These are phyloP conservation scores for Aphaenogaster floridana DNA, from an alignment of 1,140 invertebrate species.

Conservation along the genomic window DNA sequence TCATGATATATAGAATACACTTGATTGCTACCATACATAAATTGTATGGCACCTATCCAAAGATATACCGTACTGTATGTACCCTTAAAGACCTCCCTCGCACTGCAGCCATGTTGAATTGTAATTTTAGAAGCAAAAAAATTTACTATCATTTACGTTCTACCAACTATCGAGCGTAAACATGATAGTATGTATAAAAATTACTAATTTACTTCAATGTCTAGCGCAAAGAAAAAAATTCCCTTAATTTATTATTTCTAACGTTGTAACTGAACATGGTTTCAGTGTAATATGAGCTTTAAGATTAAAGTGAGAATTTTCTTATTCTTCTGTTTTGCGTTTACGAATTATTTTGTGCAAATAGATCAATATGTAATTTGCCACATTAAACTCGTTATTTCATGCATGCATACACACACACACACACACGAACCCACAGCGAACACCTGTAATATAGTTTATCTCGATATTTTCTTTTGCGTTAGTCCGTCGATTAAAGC, in stretches of 20 bases:
- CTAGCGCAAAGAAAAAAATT: not conserved
- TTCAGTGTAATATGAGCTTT: not conserved
- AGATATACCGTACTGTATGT: not conserved
- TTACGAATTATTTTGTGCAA: not conserved
- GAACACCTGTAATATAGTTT: slow-evolving; percentile 13
- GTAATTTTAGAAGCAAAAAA: not conserved
- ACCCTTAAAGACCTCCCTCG: not conserved
- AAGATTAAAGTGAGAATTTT: not conserved
- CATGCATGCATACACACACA: not conserved
- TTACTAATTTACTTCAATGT: not conserved
- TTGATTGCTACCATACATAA: slow-evolving; percentile 6
- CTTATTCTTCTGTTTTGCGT: not conserved
- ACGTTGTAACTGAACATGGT: not conserved
- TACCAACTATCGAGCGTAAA: not conserved
- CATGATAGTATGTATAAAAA: not conserved
- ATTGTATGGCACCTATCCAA: not conserved
- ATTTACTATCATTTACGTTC: not conserved
- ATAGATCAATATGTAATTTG: not conserved
- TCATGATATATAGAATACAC: not conserved
- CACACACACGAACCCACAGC: not conserved
- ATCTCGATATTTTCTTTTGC: slow-evolving; percentile 22
- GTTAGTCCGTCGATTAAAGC: not conserved
- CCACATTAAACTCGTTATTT: slow-evolving; percentile 5
- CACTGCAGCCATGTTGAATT: not conserved
- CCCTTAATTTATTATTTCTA: not conserved